Percentiles rank a stretch among this genome's conserved stretches.
These are phyloP conservation scores for Diarsia mendica DNA, from an alignment of 2,888 invertebrate genomes.

Conservation along the genomic window DNA sequence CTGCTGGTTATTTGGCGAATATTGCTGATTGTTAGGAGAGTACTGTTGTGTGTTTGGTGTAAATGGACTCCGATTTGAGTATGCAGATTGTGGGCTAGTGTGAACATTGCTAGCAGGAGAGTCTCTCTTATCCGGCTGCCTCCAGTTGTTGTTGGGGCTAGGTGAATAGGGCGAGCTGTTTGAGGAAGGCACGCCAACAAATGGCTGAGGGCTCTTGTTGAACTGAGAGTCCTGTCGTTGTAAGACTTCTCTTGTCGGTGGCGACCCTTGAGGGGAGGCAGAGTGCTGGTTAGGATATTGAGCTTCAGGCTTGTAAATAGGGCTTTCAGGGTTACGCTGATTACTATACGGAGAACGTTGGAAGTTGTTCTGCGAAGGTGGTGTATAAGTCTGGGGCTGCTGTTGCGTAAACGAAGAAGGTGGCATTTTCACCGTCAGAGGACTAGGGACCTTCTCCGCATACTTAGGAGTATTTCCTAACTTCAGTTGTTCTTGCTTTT, in stretches of 20 bases:
- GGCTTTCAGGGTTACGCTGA: conserved; percentile 84
- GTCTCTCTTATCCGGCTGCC: conserved; percentile 86
- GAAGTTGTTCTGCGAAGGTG: conserved; percentile 77
- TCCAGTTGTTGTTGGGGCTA: conserved; percentile 86
- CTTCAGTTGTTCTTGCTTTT: conserved; percentile 89
- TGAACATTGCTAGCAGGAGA: conserved; percentile 76
- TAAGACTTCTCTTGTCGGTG: conserved; percentile 84
- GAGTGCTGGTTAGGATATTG: conserved; percentile 85
- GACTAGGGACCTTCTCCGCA: conserved; percentile 86
- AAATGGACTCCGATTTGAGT: conserved; percentile 69
- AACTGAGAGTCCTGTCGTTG: conserved; percentile 88
- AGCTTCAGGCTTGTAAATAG: conserved; percentile 87
- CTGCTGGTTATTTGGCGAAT: conserved; percentile 65
- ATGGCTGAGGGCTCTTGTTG: conserved; percentile 88
- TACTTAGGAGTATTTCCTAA: conserved; percentile 87
- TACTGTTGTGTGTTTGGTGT: conserved; percentile 75
- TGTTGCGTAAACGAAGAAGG: conserved; percentile 83
- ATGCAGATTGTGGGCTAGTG: conserved; percentile 73
- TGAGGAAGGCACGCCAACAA: conserved; percentile 79
- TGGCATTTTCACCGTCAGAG: conserved; percentile 86
- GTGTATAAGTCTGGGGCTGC: conserved; percentile 82
- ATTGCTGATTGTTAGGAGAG: conserved; percentile 76
- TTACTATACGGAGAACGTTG: conserved; percentile 70
- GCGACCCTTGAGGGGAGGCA: conserved; percentile 80
- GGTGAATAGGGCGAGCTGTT: conserved; percentile 83